phyloP scores from a whole-genome alignment of 2,797 vertebrate species.

The Rhadinocentrus ornatus region DNA sequence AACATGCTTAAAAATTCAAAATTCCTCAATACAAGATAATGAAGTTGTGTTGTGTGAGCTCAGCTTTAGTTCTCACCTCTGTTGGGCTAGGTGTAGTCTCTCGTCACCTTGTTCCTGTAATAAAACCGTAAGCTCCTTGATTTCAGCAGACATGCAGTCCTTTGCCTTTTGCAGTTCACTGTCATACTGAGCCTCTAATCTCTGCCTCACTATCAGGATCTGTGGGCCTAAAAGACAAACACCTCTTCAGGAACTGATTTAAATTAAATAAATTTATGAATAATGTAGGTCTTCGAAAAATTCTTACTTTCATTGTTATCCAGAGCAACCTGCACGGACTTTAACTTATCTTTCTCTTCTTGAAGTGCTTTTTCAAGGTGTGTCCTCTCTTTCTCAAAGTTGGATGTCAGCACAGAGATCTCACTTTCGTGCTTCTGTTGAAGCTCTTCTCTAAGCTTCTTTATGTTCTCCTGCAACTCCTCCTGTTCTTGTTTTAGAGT shows the following conservation, averaged over 20 bases:
- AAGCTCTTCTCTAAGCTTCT: slow-evolving; percentile 69
- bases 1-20: background rate
- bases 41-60: background rate
- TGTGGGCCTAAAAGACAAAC: slow-evolving; percentile 57
- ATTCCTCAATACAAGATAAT: background rate
- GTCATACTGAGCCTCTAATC: slow-evolving; percentile 65
- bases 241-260: slow-evolving; percentile 1
- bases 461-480: slow-evolving; percentile 46
- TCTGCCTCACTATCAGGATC: slow-evolving; percentile 66
- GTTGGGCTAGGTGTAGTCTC: slow-evolving; percentile 78
- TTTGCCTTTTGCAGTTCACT: slow-evolving; percentile 74
- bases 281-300: background rate
- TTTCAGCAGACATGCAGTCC: slow-evolving; percentile 71
- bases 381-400: slow-evolving; percentile 73
- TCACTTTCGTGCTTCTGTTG: slow-evolving; percentile 69
- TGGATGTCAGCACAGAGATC: slow-evolving; percentile 66
- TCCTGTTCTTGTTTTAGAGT: slow-evolving; percentile 56
- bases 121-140: slow-evolving; percentile 67
- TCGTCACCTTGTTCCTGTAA: slow-evolving; percentile 80
- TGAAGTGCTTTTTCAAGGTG: slow-evolving; percentile 77
- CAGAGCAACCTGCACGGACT: slow-evolving; percentile 79
- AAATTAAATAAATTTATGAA: background rate
- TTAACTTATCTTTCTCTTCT: slow-evolving; percentile 80
- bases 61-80: slow-evolving; percentile 76
- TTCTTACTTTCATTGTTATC: slow-evolving; percentile 72